Conservation (phyloP, 2,888 invertebrate species). For the Nymphalis urticae region DNA sequence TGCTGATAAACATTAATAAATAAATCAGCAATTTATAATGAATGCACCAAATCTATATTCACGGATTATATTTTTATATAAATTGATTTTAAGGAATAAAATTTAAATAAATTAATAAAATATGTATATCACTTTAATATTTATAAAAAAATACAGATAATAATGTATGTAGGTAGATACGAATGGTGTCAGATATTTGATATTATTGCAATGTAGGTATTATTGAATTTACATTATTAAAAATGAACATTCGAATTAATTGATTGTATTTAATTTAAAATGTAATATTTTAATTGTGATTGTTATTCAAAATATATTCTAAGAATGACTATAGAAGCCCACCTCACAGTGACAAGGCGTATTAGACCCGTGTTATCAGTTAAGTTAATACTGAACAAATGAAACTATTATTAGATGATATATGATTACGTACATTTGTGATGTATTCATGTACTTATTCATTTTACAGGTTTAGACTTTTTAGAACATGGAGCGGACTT, state of each 20-base stretch:
- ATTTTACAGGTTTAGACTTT: slow-evolving; percentile 85
- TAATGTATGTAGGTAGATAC: background rate
- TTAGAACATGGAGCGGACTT: slow-evolving; percentile 88
- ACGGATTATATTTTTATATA: no score
- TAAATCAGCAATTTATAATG: no score
- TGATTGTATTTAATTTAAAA: background rate
- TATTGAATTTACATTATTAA: no score
- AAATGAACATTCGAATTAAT: no score
- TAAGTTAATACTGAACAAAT: slow-evolving; percentile 28
- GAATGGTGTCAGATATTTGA: no score
- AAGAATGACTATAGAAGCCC: slow-evolving; percentile 37
- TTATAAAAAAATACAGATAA: no score
- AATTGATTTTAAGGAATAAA: no score
- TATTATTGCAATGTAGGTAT: no score
- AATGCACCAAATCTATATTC: no score
- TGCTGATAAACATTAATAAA: no score
- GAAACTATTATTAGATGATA: slow-evolving; percentile 16
- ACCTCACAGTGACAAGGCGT: slow-evolving; percentile 35
- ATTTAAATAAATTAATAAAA: no score
- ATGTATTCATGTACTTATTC: slow-evolving; percentile 36
- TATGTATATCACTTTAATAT: no score
- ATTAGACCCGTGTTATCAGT: slow-evolving; percentile 36
- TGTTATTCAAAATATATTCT: slow-evolving; percentile 11
- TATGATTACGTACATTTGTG: slow-evolving; percentile 11
- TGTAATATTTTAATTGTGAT: slow-evolving; percentile 10